A percentile compares a stretch with the other conserved stretches of the same genome.
These are phyloP conservation scores for Phengaris arion DNA, from an alignment of 2,888 invertebrate genomes.

Conservation along the genomic window DNA sequence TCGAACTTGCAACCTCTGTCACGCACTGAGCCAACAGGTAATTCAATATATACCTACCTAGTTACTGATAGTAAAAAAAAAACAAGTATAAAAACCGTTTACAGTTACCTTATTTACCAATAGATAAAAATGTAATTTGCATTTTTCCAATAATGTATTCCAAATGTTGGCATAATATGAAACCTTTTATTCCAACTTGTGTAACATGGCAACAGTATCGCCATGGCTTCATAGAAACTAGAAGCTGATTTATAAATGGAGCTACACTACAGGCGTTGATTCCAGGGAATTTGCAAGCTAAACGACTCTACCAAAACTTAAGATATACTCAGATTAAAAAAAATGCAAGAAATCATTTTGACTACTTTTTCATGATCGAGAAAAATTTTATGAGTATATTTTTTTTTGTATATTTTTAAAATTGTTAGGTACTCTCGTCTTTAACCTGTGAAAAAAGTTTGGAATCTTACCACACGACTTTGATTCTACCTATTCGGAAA, in stretches of 20 bases:
- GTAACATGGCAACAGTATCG: neutral
- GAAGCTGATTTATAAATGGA: neutral
- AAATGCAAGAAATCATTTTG: too few species aligned
- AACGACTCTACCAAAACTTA: too few species aligned
- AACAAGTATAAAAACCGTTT: neutral
- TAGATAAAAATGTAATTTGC: slow-evolving; percentile 15
- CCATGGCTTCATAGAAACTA: neutral
- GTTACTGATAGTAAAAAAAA: neutral
- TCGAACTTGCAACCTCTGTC: neutral
- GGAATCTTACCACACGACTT: too few species aligned
- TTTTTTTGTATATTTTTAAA: too few species aligned
- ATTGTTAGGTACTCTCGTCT: too few species aligned
- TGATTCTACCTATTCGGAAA: too few species aligned
- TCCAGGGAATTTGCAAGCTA: too few species aligned
- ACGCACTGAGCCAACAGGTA: neutral
- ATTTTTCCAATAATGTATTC: slow-evolving; percentile 17
- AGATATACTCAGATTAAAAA: too few species aligned
- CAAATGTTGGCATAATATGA: neutral
- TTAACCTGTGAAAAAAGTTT: too few species aligned
- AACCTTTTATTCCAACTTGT: slow-evolving; percentile 4
- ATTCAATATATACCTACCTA: neutral
- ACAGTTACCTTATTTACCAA: slow-evolving; percentile 16
- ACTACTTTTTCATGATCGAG: too few species aligned
- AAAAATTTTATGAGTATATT: too few species aligned
- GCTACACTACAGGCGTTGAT: too few species aligned